phyloP scores from a whole-genome alignment of 1,140 invertebrate genomes.

The Pantala flavescens region DNA sequence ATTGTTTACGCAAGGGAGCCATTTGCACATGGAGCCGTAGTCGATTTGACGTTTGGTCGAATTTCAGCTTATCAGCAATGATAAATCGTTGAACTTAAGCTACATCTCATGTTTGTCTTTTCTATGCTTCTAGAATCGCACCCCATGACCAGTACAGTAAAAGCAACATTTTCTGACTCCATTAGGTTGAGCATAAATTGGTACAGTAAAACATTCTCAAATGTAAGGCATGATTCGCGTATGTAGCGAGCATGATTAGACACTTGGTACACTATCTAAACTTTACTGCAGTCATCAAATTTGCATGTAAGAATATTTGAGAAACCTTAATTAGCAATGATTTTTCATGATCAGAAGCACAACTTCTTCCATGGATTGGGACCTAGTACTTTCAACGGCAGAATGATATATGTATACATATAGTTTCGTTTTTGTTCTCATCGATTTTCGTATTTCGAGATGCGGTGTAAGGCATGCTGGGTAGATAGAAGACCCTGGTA shows the following conservation, averaged over 20 bases:
- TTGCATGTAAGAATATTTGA: not conserved
- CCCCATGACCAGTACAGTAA: slow-evolving; percentile 22
- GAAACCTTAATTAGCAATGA: no score
- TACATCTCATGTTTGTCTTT: slow-evolving; percentile 16
- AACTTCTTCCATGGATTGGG: not conserved
- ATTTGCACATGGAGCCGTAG: no score
- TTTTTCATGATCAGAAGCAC: no score
- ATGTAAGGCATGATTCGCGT: slow-evolving; percentile 15
- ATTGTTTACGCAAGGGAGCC: no score
- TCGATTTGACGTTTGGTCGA: no score
- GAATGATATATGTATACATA: not conserved
- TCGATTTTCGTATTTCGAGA: not conserved
- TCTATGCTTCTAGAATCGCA: slow-evolving; percentile 22
- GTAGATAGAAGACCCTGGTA: slow-evolving; percentile 39
- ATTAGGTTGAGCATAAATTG: slow-evolving; percentile 23
- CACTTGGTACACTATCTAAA: not conserved
- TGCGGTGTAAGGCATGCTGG: slow-evolving; percentile 26
- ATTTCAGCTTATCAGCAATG: no score
- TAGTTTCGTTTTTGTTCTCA: not conserved
- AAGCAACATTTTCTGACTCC: slow-evolving; percentile 23
- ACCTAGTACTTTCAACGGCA: not conserved
- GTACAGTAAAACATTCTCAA: slow-evolving; percentile 19
- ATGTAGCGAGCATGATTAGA: not conserved
- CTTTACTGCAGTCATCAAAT: not conserved
- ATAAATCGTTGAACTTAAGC: not conserved